Conservation (phyloP, 2,797 vertebrate genomes). For the Gambelia wislizenii region DNA sequence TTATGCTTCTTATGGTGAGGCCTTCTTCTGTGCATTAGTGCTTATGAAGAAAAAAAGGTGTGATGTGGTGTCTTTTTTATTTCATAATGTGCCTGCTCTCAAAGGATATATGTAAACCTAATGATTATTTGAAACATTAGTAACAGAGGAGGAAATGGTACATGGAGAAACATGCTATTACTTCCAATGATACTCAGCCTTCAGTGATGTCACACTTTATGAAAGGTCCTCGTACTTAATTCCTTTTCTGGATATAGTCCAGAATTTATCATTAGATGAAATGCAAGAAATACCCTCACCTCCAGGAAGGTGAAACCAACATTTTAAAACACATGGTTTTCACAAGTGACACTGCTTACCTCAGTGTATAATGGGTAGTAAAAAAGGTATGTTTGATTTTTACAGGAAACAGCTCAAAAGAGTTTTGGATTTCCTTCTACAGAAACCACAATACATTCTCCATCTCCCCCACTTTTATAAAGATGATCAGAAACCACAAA, state of each 20-base stretch:
- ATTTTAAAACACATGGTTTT: background rate
- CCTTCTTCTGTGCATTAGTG: background rate
- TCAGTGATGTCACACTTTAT: background rate
- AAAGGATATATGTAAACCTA: background rate
- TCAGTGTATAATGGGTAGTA: background rate
- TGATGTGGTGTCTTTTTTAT: background rate
- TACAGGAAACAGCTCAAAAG: background rate
- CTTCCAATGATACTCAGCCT: background rate
- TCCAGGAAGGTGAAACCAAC: background rate
- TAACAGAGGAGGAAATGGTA: background rate
- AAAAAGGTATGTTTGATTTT: background rate
- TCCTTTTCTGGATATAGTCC: background rate
- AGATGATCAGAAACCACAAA: constrained; percentile 24
- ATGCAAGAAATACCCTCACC: background rate
- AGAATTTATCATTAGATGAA: background rate
- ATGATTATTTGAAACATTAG: background rate
- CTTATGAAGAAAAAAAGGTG: background rate
- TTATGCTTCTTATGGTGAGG: background rate
- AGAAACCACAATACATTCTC: background rate
- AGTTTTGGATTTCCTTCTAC: background rate
- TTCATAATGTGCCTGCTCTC: background rate
- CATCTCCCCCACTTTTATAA: background rate
- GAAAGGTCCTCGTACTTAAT: background rate
- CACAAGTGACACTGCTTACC: background rate
- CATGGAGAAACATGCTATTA: background rate